Evolutionary conservation across 2,113 vertebrate genomes (phyloP).

Genomic region (Uropsilus gracilis): DNA sequence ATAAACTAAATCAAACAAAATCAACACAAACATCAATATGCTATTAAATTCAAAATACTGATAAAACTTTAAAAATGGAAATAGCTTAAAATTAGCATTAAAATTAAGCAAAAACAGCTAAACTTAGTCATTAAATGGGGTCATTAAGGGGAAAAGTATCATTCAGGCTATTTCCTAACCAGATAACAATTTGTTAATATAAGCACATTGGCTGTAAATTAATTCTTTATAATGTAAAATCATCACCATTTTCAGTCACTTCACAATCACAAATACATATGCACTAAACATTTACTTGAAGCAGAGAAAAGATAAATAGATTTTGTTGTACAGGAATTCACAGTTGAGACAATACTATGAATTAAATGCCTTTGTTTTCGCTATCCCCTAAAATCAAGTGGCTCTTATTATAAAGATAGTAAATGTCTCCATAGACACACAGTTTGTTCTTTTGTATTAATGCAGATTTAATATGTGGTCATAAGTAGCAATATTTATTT

Average conservation of each 20-base stretch:
- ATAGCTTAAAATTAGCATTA: slow-evolving; percentile 72
- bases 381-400: slow-evolving; percentile 57
- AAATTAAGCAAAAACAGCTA: slow-evolving; percentile 77
- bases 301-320: slow-evolving; percentile 3
- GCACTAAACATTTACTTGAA: slow-evolving; percentile 51
- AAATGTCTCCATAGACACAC: background rate
- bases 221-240: slow-evolving; percentile 74
- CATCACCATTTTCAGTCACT: slow-evolving; percentile 25
- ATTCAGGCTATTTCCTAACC: slow-evolving; percentile 67
- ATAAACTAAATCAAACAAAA: slow-evolving; percentile 61
- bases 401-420: background rate
- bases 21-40: slow-evolving; percentile 52
- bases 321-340: background rate
- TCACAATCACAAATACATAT: slow-evolving; percentile 41
- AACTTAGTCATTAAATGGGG: slow-evolving; percentile 66
- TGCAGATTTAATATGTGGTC: slow-evolving; percentile 45
- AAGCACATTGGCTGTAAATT: slow-evolving; percentile 73
- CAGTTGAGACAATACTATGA: background rate
- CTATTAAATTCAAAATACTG: slow-evolving; percentile 73
- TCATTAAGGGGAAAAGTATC: slow-evolving; percentile 67
- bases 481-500: slow-evolving; percentile 41
- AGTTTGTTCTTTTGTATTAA: background rate
- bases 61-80: slow-evolving; percentile 68
- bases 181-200: slow-evolving; percentile 79
- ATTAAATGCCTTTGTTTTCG: slow-evolving; percentile 52